Evolutionary conservation across 2,888 invertebrate genomes (phyloP).

Genomic region (Chrysina gloriosa): DNA sequence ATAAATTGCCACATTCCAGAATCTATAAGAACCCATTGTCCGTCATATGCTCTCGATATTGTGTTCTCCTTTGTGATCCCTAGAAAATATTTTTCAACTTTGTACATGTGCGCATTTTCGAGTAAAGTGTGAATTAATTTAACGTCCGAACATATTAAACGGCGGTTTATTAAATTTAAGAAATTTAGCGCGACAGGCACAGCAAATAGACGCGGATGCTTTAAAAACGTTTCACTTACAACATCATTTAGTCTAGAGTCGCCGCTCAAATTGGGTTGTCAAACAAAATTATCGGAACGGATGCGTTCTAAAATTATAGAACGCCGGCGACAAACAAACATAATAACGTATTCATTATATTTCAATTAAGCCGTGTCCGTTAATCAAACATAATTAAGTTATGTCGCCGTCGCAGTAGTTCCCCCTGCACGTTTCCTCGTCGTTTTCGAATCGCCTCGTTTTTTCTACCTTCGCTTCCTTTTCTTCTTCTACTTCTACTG

Average conservation of each 20-base stretch:
- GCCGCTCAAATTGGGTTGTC: slow-evolving; percentile 33
- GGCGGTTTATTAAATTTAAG: slow-evolving; percentile 6
- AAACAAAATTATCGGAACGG: slow-evolving; percentile 22
- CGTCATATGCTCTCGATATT: no score
- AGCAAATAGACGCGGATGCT: slow-evolving; percentile 18
- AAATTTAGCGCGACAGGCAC: slow-evolving; percentile 8
- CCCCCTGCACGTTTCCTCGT: not conserved
- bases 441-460: not conserved
- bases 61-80: no score
- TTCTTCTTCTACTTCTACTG: not conserved
- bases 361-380: slow-evolving; percentile 19
- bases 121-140: slow-evolving; percentile 21
- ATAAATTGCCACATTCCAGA: no score
- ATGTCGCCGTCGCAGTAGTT: slow-evolving; percentile 18
- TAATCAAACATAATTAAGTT: slow-evolving; percentile 36
- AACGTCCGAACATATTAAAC: slow-evolving; percentile 4
- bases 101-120: no score
- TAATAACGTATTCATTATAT: slow-evolving; percentile 34
- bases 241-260: slow-evolving; percentile 12
- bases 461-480: not conserved
- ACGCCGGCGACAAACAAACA: slow-evolving; percentile 31
- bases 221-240: slow-evolving; percentile 2
- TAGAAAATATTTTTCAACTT: no score
- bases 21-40: no score
- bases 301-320: slow-evolving; percentile 22